Percentiles rank a stretch among this genome's conserved stretches.
These are phyloP conservation scores for Aplochiton taeniatus DNA, from an alignment of 2,797 vertebrate species.

Conservation along the genomic window DNA sequence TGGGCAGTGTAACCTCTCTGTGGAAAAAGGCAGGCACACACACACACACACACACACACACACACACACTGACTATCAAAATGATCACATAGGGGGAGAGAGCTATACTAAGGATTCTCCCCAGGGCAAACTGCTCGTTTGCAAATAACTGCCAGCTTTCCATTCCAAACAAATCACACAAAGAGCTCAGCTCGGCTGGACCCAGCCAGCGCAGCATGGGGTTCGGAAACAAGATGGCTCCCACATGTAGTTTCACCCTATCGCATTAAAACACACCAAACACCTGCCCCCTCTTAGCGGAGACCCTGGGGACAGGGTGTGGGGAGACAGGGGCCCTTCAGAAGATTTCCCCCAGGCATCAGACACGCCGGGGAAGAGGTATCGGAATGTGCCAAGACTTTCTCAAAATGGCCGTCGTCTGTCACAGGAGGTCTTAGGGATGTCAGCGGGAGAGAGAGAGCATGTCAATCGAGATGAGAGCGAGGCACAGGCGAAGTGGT, in stretches of 20 bases:
- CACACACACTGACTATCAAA: neutral
- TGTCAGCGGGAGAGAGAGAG: neutral
- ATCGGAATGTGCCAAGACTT: neutral
- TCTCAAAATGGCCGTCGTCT: conserved; percentile 2
- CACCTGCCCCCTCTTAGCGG: neutral
- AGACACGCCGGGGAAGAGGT: neutral
- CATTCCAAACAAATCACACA: neutral
- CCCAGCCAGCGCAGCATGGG: neutral
- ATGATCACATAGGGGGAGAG: neutral
- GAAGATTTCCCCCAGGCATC: too few species aligned
- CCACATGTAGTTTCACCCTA: neutral
- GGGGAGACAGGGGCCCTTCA: too few species aligned
- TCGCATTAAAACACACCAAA: neutral
- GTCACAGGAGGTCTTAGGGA: neutral
- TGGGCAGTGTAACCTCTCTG: neutral
- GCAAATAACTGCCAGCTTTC: neutral
- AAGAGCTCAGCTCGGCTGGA: neutral
- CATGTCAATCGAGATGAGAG: neutral
- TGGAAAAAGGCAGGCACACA: neutral
- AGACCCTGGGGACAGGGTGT: neutral
- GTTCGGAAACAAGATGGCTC: too few species aligned
- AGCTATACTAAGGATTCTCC: neutral
- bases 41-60: neutral
- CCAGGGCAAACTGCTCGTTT: neutral
- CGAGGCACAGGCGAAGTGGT: too few species aligned